These are phyloP conservation scores for Philypnodon macrostomus DNA, from an alignment of 2,797 vertebrate species.

Conservation along the genomic window DNA sequence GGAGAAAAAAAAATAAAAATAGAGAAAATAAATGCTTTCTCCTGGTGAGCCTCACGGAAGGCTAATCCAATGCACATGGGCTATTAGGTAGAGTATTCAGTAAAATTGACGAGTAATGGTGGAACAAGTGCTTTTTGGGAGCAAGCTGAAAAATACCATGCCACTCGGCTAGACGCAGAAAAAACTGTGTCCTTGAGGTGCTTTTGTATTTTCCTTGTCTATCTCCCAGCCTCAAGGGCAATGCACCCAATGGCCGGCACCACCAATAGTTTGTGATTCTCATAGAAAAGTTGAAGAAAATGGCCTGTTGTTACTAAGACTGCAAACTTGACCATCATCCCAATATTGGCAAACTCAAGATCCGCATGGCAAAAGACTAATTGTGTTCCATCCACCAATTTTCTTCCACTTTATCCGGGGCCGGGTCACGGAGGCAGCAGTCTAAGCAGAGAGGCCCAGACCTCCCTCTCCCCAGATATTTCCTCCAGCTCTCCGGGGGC, in stretches of 20 bases:
- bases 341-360: no score
- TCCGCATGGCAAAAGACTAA: no score
- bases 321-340: no score
- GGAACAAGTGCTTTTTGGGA: slow-evolving; percentile 62
- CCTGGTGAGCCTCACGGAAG: not conserved
- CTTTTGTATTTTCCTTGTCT: slow-evolving; percentile 44
- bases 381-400: no score
- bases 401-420: no score
- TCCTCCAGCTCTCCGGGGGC: no score
- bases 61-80: slow-evolving; percentile 28
- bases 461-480: no score
- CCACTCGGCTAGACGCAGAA: slow-evolving; percentile 46
- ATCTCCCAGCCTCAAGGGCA: slow-evolving; percentile 37
- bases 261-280: slow-evolving; percentile 29
- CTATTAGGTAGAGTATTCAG: slow-evolving; percentile 47
- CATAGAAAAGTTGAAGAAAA: slow-evolving; percentile 12
- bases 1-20: not conserved
- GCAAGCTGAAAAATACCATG: slow-evolving; percentile 37
- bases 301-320: slow-evolving; percentile 47
- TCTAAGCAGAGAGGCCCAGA: no score
- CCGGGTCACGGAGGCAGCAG: no score
- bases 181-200: slow-evolving; percentile 64
- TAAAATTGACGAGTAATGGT: slow-evolving; percentile 62
- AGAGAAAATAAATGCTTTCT: not conserved
- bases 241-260: slow-evolving; percentile 24